Evolutionary conservation across 2,113 vertebrate species (phyloP).

Genomic region (Lagenorhynchus albirostris): DNA sequence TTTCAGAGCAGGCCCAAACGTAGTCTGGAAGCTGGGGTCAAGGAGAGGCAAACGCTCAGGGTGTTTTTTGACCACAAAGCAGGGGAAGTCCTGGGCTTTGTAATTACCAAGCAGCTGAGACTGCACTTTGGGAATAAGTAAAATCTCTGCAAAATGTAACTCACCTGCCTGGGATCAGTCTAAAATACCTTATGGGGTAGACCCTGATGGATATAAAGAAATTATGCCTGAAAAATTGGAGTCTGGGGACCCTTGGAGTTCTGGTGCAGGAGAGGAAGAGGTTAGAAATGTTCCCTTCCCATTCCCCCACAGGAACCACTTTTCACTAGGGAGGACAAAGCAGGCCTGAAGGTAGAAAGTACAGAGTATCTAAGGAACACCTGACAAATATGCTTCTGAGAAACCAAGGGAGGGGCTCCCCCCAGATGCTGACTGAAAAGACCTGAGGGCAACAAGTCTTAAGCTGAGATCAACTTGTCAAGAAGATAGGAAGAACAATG

Average conservation of each 20-base stretch:
- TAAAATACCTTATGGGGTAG: conserved; percentile 39
- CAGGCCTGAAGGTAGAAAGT: conserved; percentile 45
- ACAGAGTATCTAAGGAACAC: background rate
- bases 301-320: conserved; percentile 5
- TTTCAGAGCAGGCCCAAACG: conserved; percentile 12
- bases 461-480: conserved; percentile 68
- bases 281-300: conserved; percentile 21
- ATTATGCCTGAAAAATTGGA: conserved; percentile 54
- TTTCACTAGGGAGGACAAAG: conserved; percentile 40
- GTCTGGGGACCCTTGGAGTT: conserved; percentile 37
- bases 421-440: conserved; percentile 53
- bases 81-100: conserved; percentile 45
- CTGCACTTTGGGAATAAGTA: conserved; percentile 51
- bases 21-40: conserved; percentile 56
- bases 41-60: conserved; percentile 41
- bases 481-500: conserved; percentile 60
- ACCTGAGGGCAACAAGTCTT: conserved; percentile 52
- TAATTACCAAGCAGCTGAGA: conserved; percentile 53
- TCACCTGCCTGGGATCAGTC: conserved; percentile 40
- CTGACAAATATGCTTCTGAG: conserved; percentile 56
- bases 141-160: conserved; percentile 67
- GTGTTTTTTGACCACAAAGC: conserved; percentile 49
- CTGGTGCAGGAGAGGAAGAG: background rate
- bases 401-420: conserved; percentile 34
- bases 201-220: conserved; percentile 50